These are phyloP conservation scores for Catharus ustulatus DNA, from an alignment of 2,797 vertebrate genomes.

Conservation along the genomic window DNA sequence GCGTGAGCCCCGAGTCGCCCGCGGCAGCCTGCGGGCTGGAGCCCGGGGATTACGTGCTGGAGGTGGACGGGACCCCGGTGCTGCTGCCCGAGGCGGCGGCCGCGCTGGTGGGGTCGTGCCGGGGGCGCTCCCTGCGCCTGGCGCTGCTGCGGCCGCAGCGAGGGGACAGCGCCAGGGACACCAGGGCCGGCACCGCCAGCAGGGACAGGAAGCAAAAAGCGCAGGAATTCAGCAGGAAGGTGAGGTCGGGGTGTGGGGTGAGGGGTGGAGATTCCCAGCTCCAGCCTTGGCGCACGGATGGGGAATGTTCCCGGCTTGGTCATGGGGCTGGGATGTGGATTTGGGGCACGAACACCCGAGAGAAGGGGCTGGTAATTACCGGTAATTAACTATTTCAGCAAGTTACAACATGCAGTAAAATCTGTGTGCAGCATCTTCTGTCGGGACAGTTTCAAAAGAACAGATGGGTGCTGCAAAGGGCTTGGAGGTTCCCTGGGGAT, in stretches of 20 bases:
- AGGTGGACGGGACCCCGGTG: constrained; percentile 85
- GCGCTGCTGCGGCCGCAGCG: constrained; percentile 84
- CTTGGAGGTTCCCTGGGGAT: neutral
- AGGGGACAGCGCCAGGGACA: neutral
- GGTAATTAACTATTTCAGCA: neutral
- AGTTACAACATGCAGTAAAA: constrained; percentile 34
- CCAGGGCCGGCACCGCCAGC: constrained; percentile 59
- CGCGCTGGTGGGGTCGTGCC: constrained; percentile 78
- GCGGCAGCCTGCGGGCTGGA: constrained; percentile 83
- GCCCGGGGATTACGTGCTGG: constrained; percentile 87
- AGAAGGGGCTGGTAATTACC: no score
- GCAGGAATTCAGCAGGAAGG: constrained; percentile 91
- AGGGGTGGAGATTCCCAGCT: rapidly evolving
- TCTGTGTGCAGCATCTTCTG: constrained; percentile 47
- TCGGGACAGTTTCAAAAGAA: neutral
- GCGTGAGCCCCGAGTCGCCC: constrained; percentile 82
- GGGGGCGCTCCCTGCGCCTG: constrained; percentile 77
- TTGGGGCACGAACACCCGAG: no score
- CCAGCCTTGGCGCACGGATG: no score
- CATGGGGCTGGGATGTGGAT: no score
- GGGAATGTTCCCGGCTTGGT: no score
- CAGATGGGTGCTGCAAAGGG: neutral
- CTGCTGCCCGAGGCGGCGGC: constrained; percentile 77
- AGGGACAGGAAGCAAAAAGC: constrained; percentile 89
- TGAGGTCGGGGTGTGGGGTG: neutral